Evolutionary conservation across 2,888 invertebrate genomes (phyloP).

Genomic region (Rhyacophila evoluta): DNA sequence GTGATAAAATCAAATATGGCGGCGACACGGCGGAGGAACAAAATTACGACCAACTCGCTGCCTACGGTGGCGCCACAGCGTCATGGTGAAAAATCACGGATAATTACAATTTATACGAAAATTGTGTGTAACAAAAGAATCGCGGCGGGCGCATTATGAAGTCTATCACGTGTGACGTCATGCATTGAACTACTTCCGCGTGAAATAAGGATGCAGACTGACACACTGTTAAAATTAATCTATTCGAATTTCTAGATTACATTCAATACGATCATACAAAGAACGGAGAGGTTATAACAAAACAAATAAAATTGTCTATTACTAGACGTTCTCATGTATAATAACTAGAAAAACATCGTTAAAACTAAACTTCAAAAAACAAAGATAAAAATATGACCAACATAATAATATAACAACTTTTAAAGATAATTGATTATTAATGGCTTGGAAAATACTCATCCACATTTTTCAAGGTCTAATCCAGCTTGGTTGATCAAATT

Average conservation of each 20-base stretch:
- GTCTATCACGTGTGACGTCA: background rate
- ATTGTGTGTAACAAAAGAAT: background rate
- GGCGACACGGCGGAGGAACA: background rate
- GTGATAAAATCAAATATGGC: background rate
- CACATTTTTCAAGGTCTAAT: too few species aligned
- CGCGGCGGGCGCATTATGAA: background rate
- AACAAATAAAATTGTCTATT: too few species aligned
- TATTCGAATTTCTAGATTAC: background rate
- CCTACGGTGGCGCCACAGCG: background rate
- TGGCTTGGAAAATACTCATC: too few species aligned
- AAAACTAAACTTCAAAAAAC: too few species aligned
- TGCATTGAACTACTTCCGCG: background rate
- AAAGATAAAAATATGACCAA: too few species aligned
- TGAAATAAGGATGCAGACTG: background rate
- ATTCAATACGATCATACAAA: background rate
- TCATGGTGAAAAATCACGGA: background rate
- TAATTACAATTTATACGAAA: conserved; percentile 1
- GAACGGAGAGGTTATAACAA: background rate
- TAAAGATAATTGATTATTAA: too few species aligned
- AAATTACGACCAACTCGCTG: background rate
- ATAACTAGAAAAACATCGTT: too few species aligned
- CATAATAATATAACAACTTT: too few species aligned
- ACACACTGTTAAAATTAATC: background rate
- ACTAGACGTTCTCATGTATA: too few species aligned
- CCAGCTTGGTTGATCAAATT: too few species aligned